A percentile compares a stretch with the other conserved stretches of the same genome.
phyloP scores from a whole-genome alignment of 2,113 vertebrate genomes.

The Ramphastos sulfuratus region DNA sequence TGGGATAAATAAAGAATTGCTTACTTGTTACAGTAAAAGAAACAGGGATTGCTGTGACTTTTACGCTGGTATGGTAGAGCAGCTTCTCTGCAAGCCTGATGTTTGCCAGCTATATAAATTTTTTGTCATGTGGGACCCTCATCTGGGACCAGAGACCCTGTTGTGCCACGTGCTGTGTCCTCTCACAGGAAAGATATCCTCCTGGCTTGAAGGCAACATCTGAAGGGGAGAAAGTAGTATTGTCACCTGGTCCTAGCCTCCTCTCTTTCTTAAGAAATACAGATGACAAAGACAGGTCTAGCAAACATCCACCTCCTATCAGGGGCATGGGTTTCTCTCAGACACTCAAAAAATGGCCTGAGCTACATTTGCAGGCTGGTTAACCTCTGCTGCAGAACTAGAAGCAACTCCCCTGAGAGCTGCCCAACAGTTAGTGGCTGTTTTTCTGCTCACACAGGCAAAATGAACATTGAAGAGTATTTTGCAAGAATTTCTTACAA shows the following conservation, averaged over 20 bases:
- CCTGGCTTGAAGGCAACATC: not conserved
- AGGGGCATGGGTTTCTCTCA: not conserved
- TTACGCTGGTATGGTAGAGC: not conserved
- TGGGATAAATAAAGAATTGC: not conserved
- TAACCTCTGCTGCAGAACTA: not conserved
- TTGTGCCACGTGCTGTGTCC: not conserved
- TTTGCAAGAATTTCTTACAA: constrained; percentile 84
- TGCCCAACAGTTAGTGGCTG: not conserved
- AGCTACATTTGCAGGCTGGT: not conserved
- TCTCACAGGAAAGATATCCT: not conserved
- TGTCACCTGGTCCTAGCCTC: not conserved
- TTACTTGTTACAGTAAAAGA: not conserved
- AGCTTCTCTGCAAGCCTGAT: not conserved
- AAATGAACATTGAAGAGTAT: constrained; percentile 84
- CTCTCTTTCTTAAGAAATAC: not conserved
- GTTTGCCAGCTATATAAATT: not conserved
- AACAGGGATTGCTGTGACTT: not conserved
- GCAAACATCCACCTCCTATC: not conserved
- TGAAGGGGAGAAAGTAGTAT: not conserved
- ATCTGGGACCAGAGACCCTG: not conserved
- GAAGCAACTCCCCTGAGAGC: not conserved
- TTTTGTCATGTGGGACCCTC: not conserved
- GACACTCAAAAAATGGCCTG: not conserved
- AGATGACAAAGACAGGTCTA: not conserved
- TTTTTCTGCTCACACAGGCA: constrained; percentile 41